phyloP scores from a whole-genome alignment of 2,797 vertebrate species.

The Tiaroga cobitis region DNA sequence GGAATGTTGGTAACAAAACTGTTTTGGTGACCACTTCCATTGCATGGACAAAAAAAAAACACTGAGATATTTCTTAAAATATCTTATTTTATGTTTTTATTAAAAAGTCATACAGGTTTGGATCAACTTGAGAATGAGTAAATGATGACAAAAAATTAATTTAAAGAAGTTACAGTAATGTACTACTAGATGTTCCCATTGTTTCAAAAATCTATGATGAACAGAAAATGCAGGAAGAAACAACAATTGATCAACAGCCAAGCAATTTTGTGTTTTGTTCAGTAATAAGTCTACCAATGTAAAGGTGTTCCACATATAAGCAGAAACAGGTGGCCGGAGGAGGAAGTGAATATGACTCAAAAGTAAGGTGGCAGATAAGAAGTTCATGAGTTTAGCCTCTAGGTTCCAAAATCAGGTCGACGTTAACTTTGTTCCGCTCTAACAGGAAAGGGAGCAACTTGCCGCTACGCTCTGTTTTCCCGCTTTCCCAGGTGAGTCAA shows the following conservation, averaged over 20 bases:
- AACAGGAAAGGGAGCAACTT: conserved; percentile 45
- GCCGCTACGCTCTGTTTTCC: conserved; percentile 41
- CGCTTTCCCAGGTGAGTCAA: conserved; percentile 35
- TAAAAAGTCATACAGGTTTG: background rate
- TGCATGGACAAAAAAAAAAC: background rate
- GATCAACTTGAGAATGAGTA: background rate
- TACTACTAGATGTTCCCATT: background rate
- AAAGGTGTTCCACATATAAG: conserved; percentile 15
- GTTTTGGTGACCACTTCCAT: background rate
- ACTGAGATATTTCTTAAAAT: background rate
- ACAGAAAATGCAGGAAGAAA: background rate
- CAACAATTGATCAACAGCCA: conserved; percentile 13
- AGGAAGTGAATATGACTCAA: conserved; percentile 36
- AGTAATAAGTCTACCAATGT: background rate
- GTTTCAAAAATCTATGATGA: background rate
- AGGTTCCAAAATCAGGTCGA: conserved; percentile 45
- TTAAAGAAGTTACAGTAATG: background rate
- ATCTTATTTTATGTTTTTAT: background rate
- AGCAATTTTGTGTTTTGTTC: background rate
- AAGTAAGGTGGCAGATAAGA: conserved; percentile 47
- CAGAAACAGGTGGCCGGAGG: conserved; percentile 43
- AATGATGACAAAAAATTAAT: background rate
- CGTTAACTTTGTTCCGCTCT: conserved; percentile 45
- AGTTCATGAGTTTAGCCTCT: conserved; percentile 41
- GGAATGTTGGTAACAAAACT: background rate